Conservation (phyloP, 2,888 invertebrate species). For the Phragmatobia fuliginosa region DNA sequence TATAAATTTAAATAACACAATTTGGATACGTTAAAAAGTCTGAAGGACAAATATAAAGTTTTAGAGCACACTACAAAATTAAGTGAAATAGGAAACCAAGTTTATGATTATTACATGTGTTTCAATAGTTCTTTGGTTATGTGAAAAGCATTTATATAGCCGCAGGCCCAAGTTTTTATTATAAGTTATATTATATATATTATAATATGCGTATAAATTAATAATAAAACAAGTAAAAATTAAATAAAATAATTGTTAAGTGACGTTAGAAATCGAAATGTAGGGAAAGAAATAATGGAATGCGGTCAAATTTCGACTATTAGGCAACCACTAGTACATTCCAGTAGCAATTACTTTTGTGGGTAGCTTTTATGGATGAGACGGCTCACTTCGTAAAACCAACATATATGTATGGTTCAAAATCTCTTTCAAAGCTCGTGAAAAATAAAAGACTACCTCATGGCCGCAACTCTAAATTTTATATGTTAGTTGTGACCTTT, state of each 20-base stretch:
- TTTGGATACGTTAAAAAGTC: constrained; percentile 29
- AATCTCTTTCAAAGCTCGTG: not conserved
- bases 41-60: not conserved
- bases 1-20: constrained; percentile 32
- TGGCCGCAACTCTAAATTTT: not conserved
- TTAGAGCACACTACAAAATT: not conserved
- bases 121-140: not conserved
- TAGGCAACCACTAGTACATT: not conserved
- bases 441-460: not conserved
- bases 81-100: too few relatives aligned
- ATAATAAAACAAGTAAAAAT: not conserved
- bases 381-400: not conserved
- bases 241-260: not conserved
- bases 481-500: not conserved
- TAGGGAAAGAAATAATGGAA: not conserved
- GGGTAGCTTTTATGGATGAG: not conserved
- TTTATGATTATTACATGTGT: not conserved
- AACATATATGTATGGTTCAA: not conserved
- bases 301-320: not conserved
- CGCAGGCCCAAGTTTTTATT: not conserved
- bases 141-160: not conserved
- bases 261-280: not conserved
- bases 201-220: not conserved
- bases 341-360: not conserved
- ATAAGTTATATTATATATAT: not conserved